phyloP scores from a whole-genome alignment of 2,888 invertebrate genomes.

The Cosmia pyralina region DNA sequence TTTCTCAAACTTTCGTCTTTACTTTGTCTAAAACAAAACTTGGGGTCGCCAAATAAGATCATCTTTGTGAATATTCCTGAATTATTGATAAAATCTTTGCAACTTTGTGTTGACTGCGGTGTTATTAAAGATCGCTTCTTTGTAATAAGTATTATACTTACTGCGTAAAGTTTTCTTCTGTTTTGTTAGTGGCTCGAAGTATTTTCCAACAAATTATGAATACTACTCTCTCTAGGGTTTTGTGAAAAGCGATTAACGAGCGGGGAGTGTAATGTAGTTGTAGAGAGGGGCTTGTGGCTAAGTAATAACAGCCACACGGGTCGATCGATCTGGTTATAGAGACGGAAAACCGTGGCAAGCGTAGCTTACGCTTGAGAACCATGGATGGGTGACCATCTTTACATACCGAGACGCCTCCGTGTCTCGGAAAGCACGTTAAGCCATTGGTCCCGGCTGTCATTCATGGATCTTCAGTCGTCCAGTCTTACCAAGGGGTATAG shows the following conservation, averaged over 20 bases:
- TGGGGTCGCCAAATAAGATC: conserved; percentile 8
- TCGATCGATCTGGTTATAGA: too few species aligned
- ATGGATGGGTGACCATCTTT: too few species aligned
- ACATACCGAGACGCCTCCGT: too few species aligned
- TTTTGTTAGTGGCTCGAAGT: neutral
- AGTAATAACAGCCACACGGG: too few species aligned
- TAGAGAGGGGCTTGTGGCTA: too few species aligned
- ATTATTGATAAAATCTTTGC: conserved; percentile 41
- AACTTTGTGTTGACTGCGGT: conserved; percentile 10
- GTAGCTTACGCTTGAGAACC: too few species aligned
- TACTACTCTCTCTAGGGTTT: neutral
- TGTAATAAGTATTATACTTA: conserved; percentile 18
- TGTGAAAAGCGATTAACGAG: neutral
- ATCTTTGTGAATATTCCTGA: conserved; percentile 29
- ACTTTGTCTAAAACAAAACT: conserved; percentile 31
- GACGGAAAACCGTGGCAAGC: too few species aligned
- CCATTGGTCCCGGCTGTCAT: too few species aligned
- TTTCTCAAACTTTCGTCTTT: conserved; percentile 17
- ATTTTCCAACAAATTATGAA: neutral
- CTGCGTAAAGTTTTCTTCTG: conserved; percentile 8
- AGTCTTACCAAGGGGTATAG: too few species aligned
- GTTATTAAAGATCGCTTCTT: conserved; percentile 16
- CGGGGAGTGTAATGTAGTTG: neutral
- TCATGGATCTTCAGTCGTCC: too few species aligned
- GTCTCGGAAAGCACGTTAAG: too few species aligned